Conservation (phyloP, 2,113 vertebrate species). For the Percina caprodes region DNA sequence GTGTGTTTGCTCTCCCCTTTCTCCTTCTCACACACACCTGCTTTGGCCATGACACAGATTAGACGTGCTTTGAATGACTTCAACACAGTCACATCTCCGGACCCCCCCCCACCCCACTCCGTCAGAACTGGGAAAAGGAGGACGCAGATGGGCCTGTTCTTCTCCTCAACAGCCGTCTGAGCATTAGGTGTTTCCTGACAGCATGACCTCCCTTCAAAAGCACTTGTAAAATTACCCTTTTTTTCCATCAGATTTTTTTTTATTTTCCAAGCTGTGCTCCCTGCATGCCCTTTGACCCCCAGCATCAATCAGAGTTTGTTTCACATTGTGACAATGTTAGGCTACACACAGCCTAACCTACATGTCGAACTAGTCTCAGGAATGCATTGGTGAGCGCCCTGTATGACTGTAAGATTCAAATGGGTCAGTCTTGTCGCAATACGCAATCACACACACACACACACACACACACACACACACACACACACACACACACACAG, state of each 20-base stretch:
- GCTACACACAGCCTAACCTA: constrained; percentile 25
- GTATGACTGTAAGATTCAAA: constrained; percentile 73
- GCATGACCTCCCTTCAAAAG: constrained; percentile 16
- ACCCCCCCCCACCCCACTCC: constrained; percentile 1
- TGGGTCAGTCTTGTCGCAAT: constrained; percentile 85
- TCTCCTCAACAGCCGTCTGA: constrained; percentile 14
- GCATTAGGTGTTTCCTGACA: constrained; percentile 14
- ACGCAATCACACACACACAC: constrained; percentile 66
- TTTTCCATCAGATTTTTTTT: background rate
- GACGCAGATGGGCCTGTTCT: background rate
- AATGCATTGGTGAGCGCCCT: constrained; percentile 53
- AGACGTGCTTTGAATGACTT: constrained; percentile 60
- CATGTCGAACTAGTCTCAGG: constrained; percentile 72
- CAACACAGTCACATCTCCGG: constrained; percentile 40
- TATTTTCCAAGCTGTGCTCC: background rate
- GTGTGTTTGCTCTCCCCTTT: constrained; percentile 22
- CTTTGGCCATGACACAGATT: constrained; percentile 46
- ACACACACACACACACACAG: constrained; percentile 55
- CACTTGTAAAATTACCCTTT: background rate
- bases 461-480: constrained; percentile 48
- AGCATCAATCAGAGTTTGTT: background rate
- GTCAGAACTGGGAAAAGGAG: constrained; percentile 13
- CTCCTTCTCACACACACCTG: constrained; percentile 32
- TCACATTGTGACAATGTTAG: background rate
- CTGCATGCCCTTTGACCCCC: constrained; percentile 41